Evolutionary conservation across 2,797 vertebrate species (phyloP), one percentile per base, ranked within the genome.

Genomic region (Lophura swinhoii): DNA sequence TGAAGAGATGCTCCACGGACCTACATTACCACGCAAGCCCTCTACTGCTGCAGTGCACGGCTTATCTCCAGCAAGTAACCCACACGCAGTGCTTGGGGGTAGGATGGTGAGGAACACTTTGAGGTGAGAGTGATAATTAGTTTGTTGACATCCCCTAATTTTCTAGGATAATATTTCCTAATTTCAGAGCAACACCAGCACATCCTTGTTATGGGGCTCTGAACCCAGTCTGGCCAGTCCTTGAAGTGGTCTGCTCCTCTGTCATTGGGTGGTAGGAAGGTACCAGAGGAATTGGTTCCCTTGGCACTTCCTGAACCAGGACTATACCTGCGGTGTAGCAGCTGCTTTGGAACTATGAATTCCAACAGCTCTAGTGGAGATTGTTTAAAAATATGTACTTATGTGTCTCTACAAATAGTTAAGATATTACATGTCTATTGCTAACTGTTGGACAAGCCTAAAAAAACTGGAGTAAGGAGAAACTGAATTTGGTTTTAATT

Each of bases 1-100:
- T 23, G 41, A 14, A 28, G 71, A 58, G 41, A 29, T 18, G 39
- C 22, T 72, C 51, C 29, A 18, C 26, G 16, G 51, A 33, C 16
- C 39, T 17, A 14, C 7, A 1, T 21, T 0, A 0, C 18, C 22
- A 5, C 56, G 24, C 18, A 24, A 64, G 53, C 23, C 24, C 26
- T 46, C 49, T 35, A 39, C 13, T 39, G 44, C 5, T 16, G 21
- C 22, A 33, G 16, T 11, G 8, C 13, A 21, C 17, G 39, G 41
- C 33, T 75, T 35, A 60, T 51, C 29, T 51, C 12, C 68, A 67
- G 23, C 18, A 49, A 59, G 66, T 14, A 67, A 55, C 3, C 14
- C 67, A 0, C 31, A 5, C 79, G 35, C 24, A 55, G 26, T 18
- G 29, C 48, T 39, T 67, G 29, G 59, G 9, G 14, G 11, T 16